A percentile compares a stretch with the other conserved stretches of the same genome.
These are phyloP conservation scores for Hyposoter didymator DNA, from an alignment of 2,888 invertebrate genomes.

Conservation along the genomic window DNA sequence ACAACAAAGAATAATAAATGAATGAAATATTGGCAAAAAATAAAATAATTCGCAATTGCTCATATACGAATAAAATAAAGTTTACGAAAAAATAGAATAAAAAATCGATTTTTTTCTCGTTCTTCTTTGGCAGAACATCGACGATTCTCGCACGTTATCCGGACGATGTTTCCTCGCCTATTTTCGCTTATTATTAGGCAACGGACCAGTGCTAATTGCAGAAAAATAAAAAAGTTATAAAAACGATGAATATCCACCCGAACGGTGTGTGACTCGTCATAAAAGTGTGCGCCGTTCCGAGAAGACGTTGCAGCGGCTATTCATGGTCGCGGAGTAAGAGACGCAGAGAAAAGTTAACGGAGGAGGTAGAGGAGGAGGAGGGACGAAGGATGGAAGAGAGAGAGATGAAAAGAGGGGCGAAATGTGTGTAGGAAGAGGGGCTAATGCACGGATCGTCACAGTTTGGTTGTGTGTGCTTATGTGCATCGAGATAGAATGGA, in stretches of 20 bases:
- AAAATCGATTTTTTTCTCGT: neutral
- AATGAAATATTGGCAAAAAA: slow-evolving; percentile 33
- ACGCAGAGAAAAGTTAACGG: neutral
- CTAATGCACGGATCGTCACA: slow-evolving; percentile 39
- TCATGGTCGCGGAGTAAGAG: slow-evolving; percentile 43
- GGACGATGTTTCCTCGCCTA: slow-evolving; percentile 9
- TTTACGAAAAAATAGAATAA: neutral
- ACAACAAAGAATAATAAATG: slow-evolving; percentile 31
- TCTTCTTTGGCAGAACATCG: neutral
- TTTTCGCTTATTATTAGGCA: slow-evolving; percentile 46
- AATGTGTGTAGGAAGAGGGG: slow-evolving; percentile 10
- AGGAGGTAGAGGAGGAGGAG: slow-evolving; percentile 37
- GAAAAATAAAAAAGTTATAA: neutral
- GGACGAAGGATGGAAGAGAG: slow-evolving; percentile 54
- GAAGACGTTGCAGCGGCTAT: slow-evolving; percentile 44
- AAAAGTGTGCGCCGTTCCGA: slow-evolving; percentile 46
- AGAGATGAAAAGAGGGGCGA: slow-evolving; percentile 59
- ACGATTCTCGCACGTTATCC: neutral
- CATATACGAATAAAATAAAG: neutral
- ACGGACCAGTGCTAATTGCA: slow-evolving; percentile 62
- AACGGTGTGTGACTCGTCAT: slow-evolving; percentile 54
- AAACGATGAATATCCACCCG: slow-evolving; percentile 14
- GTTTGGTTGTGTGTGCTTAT: slow-evolving; percentile 35
- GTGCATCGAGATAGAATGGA: slow-evolving; percentile 70
- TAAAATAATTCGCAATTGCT: neutral